Base-by-base conservation (phyloP, 2,113 vertebrate species). In the Catagonus wagneri region DNA sequence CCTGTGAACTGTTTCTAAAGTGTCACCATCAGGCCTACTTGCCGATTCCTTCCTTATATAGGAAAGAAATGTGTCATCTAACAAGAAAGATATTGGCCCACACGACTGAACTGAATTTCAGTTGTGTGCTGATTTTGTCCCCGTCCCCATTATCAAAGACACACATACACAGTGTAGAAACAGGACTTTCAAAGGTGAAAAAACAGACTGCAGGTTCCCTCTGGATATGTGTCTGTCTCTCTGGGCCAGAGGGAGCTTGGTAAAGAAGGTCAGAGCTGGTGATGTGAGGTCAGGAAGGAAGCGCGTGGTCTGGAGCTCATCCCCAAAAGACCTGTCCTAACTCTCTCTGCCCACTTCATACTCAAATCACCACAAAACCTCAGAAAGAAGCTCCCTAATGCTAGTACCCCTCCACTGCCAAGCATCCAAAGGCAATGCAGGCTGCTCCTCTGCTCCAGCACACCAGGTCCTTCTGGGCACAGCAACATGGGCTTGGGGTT, bases 281-380 rank as follows among this genome's bases (percentile, higher is more conserved):
- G 8, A 50, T 10, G 34, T 16, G 15, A 8, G 9, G 58, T 2
- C 8, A 13, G 86, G 69, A 44, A 71, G 80, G 25, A 65, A 9
- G 2, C 1, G 5, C 19, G 16, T 15, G 44, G 50, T 10, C 7
- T 7, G 8, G 19, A 0, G 7, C 39, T 60, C 36, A 56, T 2
- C 14, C 16, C 20, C 39, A 19, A 2, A 10, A 3, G 16, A 23
- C 15, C 56, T 36, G 76, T 39, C 69, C 32, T 86, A 69, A 65
- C 13, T 66, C 84, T 83, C 52, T 66, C 66, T 44, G 19, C 11
- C 60, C 83, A 81, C 72, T 56, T 23, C 9, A 83, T 14, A 69
- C 32, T n/a, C 56, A 78, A 63, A n/a, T 60, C 12, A n/a, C 74
- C 11, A 25, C 29, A 86, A 20, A 52, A 8, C 54, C 74, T 76